Evolutionary conservation across 2,113 vertebrate genomes (phyloP).

Genomic region (Sceloporus undulatus): DNA sequence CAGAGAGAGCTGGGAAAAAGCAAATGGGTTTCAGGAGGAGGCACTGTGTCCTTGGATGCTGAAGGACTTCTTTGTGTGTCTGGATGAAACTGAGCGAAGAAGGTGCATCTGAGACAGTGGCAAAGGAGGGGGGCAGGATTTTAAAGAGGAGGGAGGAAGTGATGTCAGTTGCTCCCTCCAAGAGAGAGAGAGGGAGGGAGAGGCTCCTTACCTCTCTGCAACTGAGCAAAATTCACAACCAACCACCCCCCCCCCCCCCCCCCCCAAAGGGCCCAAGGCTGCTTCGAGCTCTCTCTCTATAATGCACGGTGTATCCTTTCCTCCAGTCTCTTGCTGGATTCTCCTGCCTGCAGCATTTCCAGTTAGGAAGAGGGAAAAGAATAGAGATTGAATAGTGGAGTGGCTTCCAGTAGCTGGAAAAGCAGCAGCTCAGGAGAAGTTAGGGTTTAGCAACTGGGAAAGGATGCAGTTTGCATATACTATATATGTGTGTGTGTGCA

Average conservation of each 20-base stretch:
- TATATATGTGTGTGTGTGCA: no score
- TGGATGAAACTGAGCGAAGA: not conserved
- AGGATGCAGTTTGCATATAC: no score
- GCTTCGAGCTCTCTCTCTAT: no score
- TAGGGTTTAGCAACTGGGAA: no score
- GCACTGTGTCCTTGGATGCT: not conserved
- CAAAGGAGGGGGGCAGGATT: not conserved
- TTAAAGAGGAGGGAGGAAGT: conserved; percentile 56
- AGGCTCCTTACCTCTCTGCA: no score
- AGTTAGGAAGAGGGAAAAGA: not conserved
- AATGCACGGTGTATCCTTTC: not conserved
- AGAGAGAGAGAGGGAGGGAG: not conserved
- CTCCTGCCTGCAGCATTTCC: not conserved
- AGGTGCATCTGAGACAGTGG: not conserved
- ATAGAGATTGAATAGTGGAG: no score
- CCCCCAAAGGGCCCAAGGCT: no score
- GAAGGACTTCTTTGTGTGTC: not conserved
- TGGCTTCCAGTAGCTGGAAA: not conserved
- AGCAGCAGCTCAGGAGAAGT: not conserved
- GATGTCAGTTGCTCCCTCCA: conserved; percentile 38
- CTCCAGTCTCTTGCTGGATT: not conserved
- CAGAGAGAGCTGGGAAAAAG: no score
- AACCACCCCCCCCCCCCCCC: not conserved
- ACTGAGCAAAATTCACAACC: not conserved
- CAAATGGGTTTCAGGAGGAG: not conserved